These are phyloP conservation scores for Nemoura dubitans DNA, from an alignment of 2,888 invertebrate species.

Conservation along the genomic window DNA sequence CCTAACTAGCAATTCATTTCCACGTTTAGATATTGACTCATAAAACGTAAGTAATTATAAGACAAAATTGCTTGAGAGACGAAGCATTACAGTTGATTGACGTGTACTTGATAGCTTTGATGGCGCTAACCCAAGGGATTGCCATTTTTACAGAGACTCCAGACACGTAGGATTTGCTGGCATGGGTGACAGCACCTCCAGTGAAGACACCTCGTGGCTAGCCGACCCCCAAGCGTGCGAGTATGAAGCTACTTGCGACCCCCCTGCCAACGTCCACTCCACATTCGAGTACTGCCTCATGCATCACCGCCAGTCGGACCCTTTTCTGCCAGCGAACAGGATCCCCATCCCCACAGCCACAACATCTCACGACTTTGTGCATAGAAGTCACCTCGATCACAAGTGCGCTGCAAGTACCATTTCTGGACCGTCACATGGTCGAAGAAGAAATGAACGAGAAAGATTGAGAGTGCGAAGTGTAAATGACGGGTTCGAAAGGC, in stretches of 20 bases:
- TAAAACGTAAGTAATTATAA: background rate
- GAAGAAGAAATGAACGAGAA: constrained; percentile 53
- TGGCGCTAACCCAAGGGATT: background rate
- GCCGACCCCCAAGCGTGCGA: background rate
- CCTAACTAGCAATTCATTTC: background rate
- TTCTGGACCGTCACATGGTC: background rate
- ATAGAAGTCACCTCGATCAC: background rate
- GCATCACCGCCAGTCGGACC: constrained; percentile 41
- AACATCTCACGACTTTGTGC: background rate
- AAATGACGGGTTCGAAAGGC: constrained; percentile 54
- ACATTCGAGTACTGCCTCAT: background rate
- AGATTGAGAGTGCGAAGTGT: constrained; percentile 52
- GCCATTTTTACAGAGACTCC: background rate
- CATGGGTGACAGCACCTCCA: background rate
- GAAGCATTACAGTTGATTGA: background rate
- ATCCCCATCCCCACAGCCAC: constrained; percentile 48
- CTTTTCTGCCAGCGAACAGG: constrained; percentile 51
- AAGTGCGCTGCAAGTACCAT: background rate
- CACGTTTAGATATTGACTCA: background rate
- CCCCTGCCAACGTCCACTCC: background rate
- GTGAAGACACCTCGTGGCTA: background rate
- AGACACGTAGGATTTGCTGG: background rate
- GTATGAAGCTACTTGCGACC: background rate
- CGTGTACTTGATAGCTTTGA: background rate
- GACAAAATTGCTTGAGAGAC: background rate